Evolutionary conservation across 2,113 vertebrate genomes (phyloP).

Genomic region (Morone chrysops): DNA sequence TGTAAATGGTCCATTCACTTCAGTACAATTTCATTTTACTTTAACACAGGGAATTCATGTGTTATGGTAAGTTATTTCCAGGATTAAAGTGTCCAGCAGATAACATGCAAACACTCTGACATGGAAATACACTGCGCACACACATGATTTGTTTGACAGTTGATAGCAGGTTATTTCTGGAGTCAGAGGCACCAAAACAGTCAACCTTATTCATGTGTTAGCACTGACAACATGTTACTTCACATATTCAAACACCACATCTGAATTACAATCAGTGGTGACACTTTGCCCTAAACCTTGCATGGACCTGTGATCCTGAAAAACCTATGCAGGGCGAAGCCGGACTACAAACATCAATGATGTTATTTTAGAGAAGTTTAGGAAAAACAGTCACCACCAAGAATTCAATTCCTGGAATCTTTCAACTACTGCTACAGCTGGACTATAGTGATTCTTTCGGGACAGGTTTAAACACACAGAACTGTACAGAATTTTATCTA

Average conservation of each 20-base stretch:
- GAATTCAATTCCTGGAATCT: not conserved
- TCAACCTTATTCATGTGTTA: not conserved
- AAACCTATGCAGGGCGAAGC: not conserved
- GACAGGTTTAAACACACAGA: slow-evolving; percentile 7
- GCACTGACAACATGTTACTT: not conserved
- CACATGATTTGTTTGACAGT: slow-evolving; percentile 32
- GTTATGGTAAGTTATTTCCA: not conserved
- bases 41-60: not conserved
- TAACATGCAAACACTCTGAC: not conserved
- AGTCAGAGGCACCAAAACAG: slow-evolving; percentile 36
- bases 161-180: slow-evolving; percentile 52
- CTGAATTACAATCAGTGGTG: slow-evolving; percentile 8
- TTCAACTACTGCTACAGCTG: too few relatives aligned
- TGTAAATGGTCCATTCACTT: slow-evolving; percentile 24
- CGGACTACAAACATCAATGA: not conserved
- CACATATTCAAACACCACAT: slow-evolving; percentile 2
- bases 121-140: not conserved
- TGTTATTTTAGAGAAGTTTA: not conserved
- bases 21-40: not conserved
- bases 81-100: not conserved
- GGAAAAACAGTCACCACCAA: not conserved
- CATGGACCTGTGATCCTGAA: not conserved
- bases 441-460: not conserved
- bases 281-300: not conserved
- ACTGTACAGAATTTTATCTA: slow-evolving; percentile 7